Conservation (phyloP, 2,113 vertebrate genomes). For the Dendrocopos noguchii region DNA sequence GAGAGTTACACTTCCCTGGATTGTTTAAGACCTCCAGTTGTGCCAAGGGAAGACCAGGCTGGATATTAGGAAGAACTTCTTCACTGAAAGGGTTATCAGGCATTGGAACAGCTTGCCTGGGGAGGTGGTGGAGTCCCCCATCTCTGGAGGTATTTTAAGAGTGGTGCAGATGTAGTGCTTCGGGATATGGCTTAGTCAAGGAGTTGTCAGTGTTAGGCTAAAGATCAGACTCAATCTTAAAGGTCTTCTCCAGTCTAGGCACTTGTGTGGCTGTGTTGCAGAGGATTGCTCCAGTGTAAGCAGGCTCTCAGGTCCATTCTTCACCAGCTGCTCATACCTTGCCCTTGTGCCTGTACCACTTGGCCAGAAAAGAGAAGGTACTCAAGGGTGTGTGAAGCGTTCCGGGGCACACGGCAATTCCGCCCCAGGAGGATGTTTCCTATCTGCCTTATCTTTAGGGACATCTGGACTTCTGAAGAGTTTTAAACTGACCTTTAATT, state of each 20-base stretch:
- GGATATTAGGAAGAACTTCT: too few relatives aligned
- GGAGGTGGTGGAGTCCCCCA: too few relatives aligned
- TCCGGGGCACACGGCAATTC: not conserved
- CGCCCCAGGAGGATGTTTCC: not conserved
- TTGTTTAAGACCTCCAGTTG: too few relatives aligned
- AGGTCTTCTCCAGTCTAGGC: too few relatives aligned
- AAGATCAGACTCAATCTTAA: too few relatives aligned
- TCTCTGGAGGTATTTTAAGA: too few relatives aligned
- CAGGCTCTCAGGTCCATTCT: not conserved
- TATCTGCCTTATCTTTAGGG: not conserved
- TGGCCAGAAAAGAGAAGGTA: not conserved
- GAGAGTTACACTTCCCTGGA: not conserved
- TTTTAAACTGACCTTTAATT: slow-evolving; percentile 27
- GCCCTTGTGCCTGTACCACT: not conserved
- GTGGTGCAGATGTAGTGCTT: too few relatives aligned
- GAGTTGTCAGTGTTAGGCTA: too few relatives aligned
- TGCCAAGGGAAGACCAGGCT: too few relatives aligned
- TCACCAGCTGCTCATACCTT: not conserved
- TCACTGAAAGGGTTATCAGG: too few relatives aligned
- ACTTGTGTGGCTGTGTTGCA: not conserved
- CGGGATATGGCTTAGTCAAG: too few relatives aligned
- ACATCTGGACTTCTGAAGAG: slow-evolving; percentile 4
- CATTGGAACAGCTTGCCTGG: too few relatives aligned
- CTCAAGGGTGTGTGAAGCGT: not conserved
- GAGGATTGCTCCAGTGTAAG: not conserved